phyloP scores from a whole-genome alignment of 2,113 vertebrate species.

The Malurus alboscapulatus region DNA sequence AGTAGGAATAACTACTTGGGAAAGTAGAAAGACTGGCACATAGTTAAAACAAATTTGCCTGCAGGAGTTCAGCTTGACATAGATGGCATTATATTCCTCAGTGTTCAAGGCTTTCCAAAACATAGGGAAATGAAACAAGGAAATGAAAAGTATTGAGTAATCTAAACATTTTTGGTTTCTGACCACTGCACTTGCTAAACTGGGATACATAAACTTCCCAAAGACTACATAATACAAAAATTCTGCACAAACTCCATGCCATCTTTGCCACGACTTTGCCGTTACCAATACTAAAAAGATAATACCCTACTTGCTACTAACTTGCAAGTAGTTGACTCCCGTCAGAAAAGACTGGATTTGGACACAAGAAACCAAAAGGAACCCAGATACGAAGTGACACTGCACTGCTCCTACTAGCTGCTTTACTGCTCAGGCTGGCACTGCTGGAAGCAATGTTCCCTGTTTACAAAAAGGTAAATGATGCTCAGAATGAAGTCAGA shows the following conservation, averaged over 20 bases:
- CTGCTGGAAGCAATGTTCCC: slow-evolving; percentile 12
- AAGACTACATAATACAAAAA: slow-evolving; percentile 57
- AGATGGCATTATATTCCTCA: slow-evolving; percentile 56
- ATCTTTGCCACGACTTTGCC: background rate
- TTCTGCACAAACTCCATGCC: slow-evolving; percentile 24
- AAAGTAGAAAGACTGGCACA: background rate
- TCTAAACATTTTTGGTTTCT: slow-evolving; percentile 71
- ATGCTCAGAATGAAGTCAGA: background rate
- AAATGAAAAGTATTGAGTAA: slow-evolving; percentile 79
- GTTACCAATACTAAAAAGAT: background rate
- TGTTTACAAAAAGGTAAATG: slow-evolving; percentile 3
- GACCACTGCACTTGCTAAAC: slow-evolving; percentile 63
- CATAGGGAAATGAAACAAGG: slow-evolving; percentile 80
- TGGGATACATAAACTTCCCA: slow-evolving; percentile 66
- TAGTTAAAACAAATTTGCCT: background rate
- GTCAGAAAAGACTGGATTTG: background rate
- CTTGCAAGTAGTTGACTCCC: background rate
- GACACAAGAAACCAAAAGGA: background rate
- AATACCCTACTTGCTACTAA: background rate
- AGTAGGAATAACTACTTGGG: background rate
- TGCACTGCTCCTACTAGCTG: background rate
- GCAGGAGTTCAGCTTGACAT: background rate
- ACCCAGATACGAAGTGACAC: background rate
- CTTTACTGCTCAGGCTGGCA: background rate
- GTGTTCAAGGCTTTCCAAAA: slow-evolving; percentile 66